These are phyloP conservation scores for Pollimyrus isidori DNA, from an alignment of 2,113 vertebrate species.

Conservation along the genomic window DNA sequence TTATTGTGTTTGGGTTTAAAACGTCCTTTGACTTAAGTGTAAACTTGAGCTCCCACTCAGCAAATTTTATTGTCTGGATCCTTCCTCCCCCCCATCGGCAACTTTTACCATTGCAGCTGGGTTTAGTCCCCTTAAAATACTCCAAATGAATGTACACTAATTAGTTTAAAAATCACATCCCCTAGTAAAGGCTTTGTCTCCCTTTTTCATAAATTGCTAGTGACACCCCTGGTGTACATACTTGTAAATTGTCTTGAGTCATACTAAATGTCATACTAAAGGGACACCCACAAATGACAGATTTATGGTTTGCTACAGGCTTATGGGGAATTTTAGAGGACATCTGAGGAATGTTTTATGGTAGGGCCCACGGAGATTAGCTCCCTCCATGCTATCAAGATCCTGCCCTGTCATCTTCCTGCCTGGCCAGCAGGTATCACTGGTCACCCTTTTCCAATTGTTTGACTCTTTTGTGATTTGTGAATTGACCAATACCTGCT, in stretches of 20 bases:
- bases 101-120: background rate
- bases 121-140: background rate
- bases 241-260: background rate
- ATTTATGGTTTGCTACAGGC: background rate
- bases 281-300: background rate
- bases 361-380: background rate
- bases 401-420: background rate
- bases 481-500: background rate
- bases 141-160: background rate
- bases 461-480: background rate
- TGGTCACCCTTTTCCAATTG: background rate
- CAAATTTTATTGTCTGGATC: background rate
- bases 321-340: background rate
- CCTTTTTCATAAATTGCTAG: background rate
- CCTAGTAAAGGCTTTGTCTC: background rate
- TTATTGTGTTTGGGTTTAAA: background rate
- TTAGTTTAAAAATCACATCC: background rate
- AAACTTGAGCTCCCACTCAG: background rate
- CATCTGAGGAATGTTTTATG: background rate
- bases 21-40: background rate
- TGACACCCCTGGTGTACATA: background rate
- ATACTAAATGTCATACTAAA: background rate
- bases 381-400: background rate
- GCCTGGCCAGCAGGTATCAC: background rate
- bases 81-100: background rate